A percentile compares a stretch with the other conserved stretches of the same genome.
Conservation (phyloP, 2,888 invertebrate genomes). For the Cantharis nigra region DNA sequence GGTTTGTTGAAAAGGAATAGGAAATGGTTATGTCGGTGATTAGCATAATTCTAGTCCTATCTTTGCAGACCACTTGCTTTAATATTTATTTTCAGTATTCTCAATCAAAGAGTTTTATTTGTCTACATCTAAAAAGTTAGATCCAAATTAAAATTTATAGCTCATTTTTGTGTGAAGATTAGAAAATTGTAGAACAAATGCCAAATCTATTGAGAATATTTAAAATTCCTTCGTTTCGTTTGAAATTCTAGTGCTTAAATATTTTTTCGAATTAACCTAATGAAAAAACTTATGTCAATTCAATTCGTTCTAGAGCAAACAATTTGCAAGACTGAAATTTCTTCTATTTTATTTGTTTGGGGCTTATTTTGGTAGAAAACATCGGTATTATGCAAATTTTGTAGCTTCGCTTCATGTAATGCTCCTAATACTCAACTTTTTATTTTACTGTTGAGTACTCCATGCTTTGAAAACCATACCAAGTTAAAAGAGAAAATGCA, state of each 20-base stretch:
- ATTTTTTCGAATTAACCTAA: neutral
- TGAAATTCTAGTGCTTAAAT: neutral
- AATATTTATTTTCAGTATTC: constrained; percentile 24
- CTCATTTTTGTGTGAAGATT: constrained; percentile 5
- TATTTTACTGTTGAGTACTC: constrained; percentile 14
- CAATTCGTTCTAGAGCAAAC: constrained; percentile 14
- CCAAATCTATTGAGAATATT: too few relatives aligned
- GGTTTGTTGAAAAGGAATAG: constrained; percentile 29
- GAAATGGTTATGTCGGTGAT: constrained; percentile 32
- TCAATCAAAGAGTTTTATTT: neutral
- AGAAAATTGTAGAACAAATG: too few relatives aligned
- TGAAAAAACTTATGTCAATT: constrained; percentile 14
- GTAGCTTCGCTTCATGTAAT: constrained; percentile 23
- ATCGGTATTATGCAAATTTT: constrained; percentile 33
- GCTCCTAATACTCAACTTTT: constrained; percentile 19
- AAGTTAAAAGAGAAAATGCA: neutral
- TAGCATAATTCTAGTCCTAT: constrained; percentile 29
- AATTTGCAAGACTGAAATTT: constrained; percentile 12
- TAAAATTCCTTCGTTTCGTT: neutral
- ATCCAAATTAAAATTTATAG: neutral
- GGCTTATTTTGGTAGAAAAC: constrained; percentile 31
- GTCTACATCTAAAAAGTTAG: constrained; percentile 11
- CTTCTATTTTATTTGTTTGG: constrained; percentile 26
- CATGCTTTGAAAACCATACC: constrained; percentile 11
- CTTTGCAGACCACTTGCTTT: constrained; percentile 29